Evolutionary conservation across 1,140 invertebrate genomes (phyloP).

Genomic region (Popillia japonica): DNA sequence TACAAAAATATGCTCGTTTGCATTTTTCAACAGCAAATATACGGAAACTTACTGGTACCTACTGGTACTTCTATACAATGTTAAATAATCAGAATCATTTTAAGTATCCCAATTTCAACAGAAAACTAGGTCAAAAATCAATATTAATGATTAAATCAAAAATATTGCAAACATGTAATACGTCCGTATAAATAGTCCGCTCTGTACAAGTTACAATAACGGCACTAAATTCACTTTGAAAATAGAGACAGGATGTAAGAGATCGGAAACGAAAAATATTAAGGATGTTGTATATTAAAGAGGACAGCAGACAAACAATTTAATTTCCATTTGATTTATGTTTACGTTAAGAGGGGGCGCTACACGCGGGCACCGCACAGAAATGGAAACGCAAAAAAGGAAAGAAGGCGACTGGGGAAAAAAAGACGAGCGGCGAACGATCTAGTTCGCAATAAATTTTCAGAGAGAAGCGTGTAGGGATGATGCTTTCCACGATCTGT

Average conservation of each 20-base stretch:
- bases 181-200: too few relatives aligned
- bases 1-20: too few relatives aligned
- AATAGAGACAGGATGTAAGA: neutral
- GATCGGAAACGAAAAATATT: neutral
- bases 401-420: neutral
- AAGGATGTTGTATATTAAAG: constrained; percentile 10
- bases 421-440: neutral
- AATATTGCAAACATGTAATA: too few relatives aligned
- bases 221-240: neutral
- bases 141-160: too few relatives aligned
- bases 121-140: too few relatives aligned
- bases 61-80: too few relatives aligned
- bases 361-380: neutral
- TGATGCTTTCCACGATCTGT: neutral
- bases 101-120: too few relatives aligned
- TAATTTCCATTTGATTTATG: constrained; percentile 31
- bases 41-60: too few relatives aligned
- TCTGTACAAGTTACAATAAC: too few relatives aligned
- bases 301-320: constrained; percentile 32
- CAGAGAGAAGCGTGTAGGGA: neutral
- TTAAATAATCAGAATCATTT: too few relatives aligned
- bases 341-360: neutral
- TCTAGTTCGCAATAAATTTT: constrained; percentile 15
- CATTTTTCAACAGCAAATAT: too few relatives aligned
- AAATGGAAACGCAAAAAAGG: neutral